Evolutionary conservation across 2,888 invertebrate genomes (phyloP).

Genomic region (Meandrusa payeni): DNA sequence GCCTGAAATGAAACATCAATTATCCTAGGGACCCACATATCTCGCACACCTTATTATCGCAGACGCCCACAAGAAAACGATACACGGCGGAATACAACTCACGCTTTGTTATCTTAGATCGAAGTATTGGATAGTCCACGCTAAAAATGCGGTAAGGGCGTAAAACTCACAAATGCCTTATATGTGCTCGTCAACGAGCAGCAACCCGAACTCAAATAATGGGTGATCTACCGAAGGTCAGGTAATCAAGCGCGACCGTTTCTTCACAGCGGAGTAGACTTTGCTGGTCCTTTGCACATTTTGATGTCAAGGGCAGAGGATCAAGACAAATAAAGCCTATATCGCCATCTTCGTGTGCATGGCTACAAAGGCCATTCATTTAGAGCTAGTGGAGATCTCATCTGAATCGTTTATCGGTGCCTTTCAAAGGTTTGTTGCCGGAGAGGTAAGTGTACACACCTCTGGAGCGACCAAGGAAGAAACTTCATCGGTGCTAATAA

Average conservation of each 20-base stretch:
- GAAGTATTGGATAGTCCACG: no score
- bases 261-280: constrained; percentile 32
- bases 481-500: constrained; percentile 29
- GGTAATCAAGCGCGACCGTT: constrained; percentile 33
- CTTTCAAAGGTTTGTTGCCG: constrained; percentile 30
- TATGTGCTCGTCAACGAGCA: constrained; percentile 30
- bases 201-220: constrained; percentile 29
- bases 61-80: no score
- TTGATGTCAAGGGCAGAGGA: constrained; percentile 32
- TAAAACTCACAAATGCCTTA: no score
- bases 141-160: no score
- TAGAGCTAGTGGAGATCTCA: constrained; percentile 26
- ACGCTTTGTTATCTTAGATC: no score
- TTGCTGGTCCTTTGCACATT: constrained; percentile 32
- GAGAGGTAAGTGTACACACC: constrained; percentile 28
- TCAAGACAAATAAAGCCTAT: constrained; percentile 31
- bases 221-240: constrained; percentile 32
- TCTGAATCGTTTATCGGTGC: constrained; percentile 26
- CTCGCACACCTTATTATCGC: no score
- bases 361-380: constrained; percentile 25
- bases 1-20: no score
- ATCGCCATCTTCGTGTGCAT: constrained; percentile 35
- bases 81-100: no score
- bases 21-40: no score
- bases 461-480: constrained; percentile 30